Evolutionary conservation across 2,113 vertebrate species (phyloP), one percentile per base, ranked within the genome.

Genomic region (Panthera uncia): DNA sequence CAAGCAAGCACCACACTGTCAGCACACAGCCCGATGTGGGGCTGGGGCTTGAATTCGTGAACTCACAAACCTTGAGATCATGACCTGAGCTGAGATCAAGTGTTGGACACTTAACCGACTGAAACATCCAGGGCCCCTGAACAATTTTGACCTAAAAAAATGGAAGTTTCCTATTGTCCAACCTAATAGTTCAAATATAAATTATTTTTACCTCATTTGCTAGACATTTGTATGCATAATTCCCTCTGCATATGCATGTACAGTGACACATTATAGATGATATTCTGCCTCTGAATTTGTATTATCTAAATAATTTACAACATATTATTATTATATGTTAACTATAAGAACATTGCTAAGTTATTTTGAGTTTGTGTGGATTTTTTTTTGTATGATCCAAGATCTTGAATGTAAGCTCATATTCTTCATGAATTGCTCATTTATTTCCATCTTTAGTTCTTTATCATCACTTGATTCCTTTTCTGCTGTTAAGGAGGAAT

Each of bases 311-410:
- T 87, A 92, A 97, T 84, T 76, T 90, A 41, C 65, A 71, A 57
- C 61, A 65, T 84, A 41, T 48, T 38, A 63, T 89, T 88, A 94
- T 83, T 79, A 92, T 36, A 73, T 57, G 63, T 80, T 63, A 97
- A 89, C 55, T 36, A 9, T 92, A 80, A 96, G 94, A 94, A 96
- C 48, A 94, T 84, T 92, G 45, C 83, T 29, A 88, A 91, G 65
- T 94, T 78, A 90, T 87, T 93, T 92, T 83, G 81, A 76, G 71
- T 89, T 91, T 84, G 57, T 41, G 65, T 33, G 25, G 65, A 21
- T 0, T 23, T 31, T 65, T 80, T 95, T 94, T 91, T 33, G 69
- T 78, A 19, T 65, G 27, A 94, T 66, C 79, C 45, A 6, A 95
- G 88, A 65, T 95, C 90, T 82, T 82, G 36, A 45, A 84, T 89